These are phyloP conservation scores for Tinamus guttatus DNA, from an alignment of 2,113 vertebrate species.

Conservation along the genomic window DNA sequence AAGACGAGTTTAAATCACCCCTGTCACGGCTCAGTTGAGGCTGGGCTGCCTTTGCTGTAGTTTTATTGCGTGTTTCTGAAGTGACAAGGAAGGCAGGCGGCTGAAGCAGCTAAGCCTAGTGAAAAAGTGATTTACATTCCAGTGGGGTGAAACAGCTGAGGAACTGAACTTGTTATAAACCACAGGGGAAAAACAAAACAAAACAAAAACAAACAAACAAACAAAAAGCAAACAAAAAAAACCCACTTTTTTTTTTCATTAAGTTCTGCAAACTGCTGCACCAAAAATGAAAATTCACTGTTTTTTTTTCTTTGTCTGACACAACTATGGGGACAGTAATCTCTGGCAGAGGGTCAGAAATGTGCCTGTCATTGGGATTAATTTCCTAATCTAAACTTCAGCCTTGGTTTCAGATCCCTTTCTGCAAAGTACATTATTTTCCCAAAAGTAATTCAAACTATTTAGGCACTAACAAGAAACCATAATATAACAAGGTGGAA, in stretches of 20 bases:
- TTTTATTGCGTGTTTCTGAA: not conserved
- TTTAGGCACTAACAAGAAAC: not conserved
- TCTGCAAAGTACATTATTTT: not conserved
- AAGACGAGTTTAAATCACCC: not conserved
- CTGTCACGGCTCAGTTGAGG: not conserved
- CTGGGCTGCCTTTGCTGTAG: not conserved
- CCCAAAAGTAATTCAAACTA: not conserved
- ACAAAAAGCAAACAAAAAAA: no score
- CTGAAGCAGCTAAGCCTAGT: not conserved
- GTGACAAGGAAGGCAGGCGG: rapidly evolving
- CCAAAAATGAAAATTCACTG: not conserved
- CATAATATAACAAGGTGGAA: not conserved
- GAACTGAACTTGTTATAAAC: not conserved
- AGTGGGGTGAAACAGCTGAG: not conserved
- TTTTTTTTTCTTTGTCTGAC: not conserved
- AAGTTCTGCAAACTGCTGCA: not conserved
- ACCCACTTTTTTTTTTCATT: no score
- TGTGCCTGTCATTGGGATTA: not conserved
- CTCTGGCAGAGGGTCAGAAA: not conserved
- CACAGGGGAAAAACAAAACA: not conserved
- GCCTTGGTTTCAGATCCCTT: not conserved
- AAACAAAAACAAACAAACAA: no score
- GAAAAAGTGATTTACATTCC: not conserved
- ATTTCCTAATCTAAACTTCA: not conserved
- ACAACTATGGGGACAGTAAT: not conserved